Percentiles rank a stretch among this genome's conserved stretches.
phyloP scores from a whole-genome alignment of 2,113 vertebrate genomes.

The Clarias magur region DNA sequence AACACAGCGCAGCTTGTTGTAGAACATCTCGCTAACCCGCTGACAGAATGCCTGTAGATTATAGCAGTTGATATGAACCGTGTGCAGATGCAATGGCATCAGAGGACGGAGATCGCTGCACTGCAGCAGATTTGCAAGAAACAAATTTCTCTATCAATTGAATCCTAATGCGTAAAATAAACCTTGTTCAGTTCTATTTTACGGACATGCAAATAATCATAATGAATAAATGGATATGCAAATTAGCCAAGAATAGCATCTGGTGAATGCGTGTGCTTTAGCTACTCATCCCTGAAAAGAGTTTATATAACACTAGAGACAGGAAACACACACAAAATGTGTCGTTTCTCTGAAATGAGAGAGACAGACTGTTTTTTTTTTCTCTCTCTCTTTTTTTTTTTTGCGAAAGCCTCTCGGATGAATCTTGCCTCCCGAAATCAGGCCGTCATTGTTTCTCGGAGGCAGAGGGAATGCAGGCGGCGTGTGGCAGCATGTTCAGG shows the following conservation, averaged over 20 bases:
- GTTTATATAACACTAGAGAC: not conserved
- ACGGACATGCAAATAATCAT: not conserved
- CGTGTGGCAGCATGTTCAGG: slow-evolving; percentile 66
- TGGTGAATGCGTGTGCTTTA: not conserved
- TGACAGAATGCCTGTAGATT: not conserved
- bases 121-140: not conserved
- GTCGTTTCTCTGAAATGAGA: not conserved
- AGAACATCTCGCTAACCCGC: not conserved
- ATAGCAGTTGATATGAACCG: not conserved
- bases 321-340: slow-evolving; percentile 1
- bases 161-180: too few species aligned
- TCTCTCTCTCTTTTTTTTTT: not conserved
- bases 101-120: too few species aligned
- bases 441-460: slow-evolving; percentile 67
- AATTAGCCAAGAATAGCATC: not conserved
- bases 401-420: slow-evolving; percentile 21
- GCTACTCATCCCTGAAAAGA: not conserved
- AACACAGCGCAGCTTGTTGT: not conserved
- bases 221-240: too few species aligned
- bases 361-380: not conserved
- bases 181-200: not conserved
- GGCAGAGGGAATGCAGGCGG: slow-evolving; percentile 65
- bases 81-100: not conserved
- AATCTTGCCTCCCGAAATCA: slow-evolving; percentile 57
- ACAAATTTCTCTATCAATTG: not conserved